A percentile compares a stretch with the other conserved stretches of the same genome.
These are phyloP conservation scores for Cairina moschata DNA, from an alignment of 2,113 vertebrate species.

Conservation along the genomic window DNA sequence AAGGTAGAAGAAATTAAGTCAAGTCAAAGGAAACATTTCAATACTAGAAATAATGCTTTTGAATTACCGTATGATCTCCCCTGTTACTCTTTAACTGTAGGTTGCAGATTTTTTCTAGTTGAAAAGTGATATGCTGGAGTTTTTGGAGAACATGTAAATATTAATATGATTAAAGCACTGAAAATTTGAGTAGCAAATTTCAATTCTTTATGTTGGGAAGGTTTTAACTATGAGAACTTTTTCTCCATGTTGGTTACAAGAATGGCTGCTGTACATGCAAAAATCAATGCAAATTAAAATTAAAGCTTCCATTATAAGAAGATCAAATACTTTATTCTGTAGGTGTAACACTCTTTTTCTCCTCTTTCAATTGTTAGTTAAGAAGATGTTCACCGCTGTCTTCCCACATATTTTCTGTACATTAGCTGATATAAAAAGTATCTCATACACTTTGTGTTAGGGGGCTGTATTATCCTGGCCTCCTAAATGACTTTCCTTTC, in stretches of 20 bases:
- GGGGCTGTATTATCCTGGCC: neutral
- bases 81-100: neutral
- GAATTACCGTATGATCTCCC: neutral
- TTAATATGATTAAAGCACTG: neutral
- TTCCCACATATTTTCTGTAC: neutral
- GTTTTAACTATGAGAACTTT: neutral
- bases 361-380: neutral
- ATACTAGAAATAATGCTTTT: neutral
- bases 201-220: neutral
- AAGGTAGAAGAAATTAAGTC: neutral
- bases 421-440: neutral
- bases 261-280: neutral
- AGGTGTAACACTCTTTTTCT: neutral
- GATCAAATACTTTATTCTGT: neutral
- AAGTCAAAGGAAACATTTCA: neutral
- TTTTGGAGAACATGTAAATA: neutral
- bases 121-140: neutral
- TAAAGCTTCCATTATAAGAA: neutral
- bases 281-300: neutral
- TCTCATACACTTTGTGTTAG: neutral
- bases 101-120: neutral
- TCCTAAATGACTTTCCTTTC: neutral
- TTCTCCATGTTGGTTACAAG: neutral
- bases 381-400: neutral
- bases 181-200: neutral